Conservation (phyloP, 2,888 invertebrate genomes). For the Junonia oenone region DNA sequence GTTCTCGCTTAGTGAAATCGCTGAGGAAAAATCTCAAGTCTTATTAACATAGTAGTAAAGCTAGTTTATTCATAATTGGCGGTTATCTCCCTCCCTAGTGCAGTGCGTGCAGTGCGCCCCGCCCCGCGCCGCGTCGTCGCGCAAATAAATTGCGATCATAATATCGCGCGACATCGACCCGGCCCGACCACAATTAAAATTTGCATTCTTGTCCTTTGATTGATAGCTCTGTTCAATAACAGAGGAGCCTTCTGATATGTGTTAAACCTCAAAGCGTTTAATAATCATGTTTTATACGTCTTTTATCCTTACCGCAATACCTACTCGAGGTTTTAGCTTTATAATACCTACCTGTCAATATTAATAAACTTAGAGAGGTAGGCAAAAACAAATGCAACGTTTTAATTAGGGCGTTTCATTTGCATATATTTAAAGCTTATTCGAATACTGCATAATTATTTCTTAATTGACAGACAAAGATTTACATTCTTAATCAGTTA, state of each 20-base stretch:
- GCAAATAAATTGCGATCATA: slow-evolving; percentile 65
- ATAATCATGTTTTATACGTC: slow-evolving; percentile 2
- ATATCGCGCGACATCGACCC: slow-evolving; percentile 56
- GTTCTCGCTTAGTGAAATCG: slow-evolving; percentile 68
- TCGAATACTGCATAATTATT: not conserved
- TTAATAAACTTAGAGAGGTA: not conserved
- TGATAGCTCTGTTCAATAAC: slow-evolving; percentile 68
- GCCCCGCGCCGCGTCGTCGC: slow-evolving; percentile 45
- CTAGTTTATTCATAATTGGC: slow-evolving; percentile 77
- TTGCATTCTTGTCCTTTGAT: slow-evolving; percentile 70
- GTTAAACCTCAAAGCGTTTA: slow-evolving; percentile 13
- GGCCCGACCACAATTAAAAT: slow-evolving; percentile 64
- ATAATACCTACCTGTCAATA: not conserved
- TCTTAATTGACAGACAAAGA: not conserved
- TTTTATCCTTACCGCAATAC: not conserved
- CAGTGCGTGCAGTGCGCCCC: slow-evolving; percentile 47
- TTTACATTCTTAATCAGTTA: not conserved
- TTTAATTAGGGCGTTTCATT: not conserved
- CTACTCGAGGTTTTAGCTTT: not conserved
- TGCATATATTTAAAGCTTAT: not conserved
- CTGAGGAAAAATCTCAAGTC: slow-evolving; percentile 69
- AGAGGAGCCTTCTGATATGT: slow-evolving; percentile 53
- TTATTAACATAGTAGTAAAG: slow-evolving; percentile 73
- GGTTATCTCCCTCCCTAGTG: slow-evolving; percentile 58
- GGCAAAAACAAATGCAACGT: not conserved